Evolutionary conservation across 2,113 vertebrate species (phyloP), one percentile per base, ranked within the genome.

Genomic region (Nanger granti): DNA sequence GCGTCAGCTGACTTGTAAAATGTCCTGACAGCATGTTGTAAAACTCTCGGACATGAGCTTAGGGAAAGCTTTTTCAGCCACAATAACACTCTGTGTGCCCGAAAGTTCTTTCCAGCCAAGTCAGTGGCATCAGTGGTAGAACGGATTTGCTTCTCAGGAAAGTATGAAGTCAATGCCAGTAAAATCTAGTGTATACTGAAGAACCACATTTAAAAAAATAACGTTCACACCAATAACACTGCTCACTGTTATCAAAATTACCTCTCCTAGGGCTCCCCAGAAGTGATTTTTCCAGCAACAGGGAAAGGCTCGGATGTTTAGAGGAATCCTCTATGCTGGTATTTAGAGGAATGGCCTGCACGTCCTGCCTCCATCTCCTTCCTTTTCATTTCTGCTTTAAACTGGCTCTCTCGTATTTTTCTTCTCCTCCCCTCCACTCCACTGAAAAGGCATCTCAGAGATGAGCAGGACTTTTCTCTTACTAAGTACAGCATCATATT

Each of bases 121-220:
- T 96, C 91, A 89, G 92, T 96, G 97, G 96, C 89, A 96, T 98
- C 97, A 59, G 95, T 85, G 95, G 97, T 98, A 98, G 98, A 98
- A 86, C 2, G 24, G 91, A 94, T 92, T 82, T 87, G 52, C 97
- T 98, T 96, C 91, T 17, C 0, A 69, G 62, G 86, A 95, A 97
- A 97, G 96, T 54, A 93, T 91, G 54, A 76, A 98, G 80, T 47
- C 57, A 97, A 96, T 94, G 66, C 55, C 80, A 69, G 76, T 86
- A 90, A 97, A 95, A 95, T 62, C 83, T 96, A 97, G 76, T 73
- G 26, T 44, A 95, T 8, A 29, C 54, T 55, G 66, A 69, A 92
- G 73, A 95, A 83, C n/a, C 87, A 97, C 55, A 66, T 60, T 92
- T 84, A 4, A 13, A 5, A 64, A 41, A 14, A 14, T 82, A 66